Evolutionary conservation across 2,113 vertebrate genomes (phyloP).

Genomic region (Brachirus orientalis): DNA sequence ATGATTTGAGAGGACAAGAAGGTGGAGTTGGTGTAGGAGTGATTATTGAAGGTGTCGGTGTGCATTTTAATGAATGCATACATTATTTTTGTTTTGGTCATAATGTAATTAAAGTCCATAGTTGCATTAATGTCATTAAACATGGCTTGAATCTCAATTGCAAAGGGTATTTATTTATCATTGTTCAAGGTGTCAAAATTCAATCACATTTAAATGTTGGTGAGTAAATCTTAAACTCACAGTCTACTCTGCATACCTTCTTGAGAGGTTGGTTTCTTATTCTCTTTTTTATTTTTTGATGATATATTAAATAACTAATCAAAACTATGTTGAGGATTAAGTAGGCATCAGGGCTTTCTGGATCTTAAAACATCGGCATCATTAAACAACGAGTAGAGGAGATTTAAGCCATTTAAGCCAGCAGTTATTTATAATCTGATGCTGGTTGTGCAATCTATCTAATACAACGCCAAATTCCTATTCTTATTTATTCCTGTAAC

Average conservation of each 20-base stretch:
- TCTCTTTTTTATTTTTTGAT: too few relatives aligned
- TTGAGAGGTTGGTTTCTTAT: too few relatives aligned
- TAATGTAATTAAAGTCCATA: background rate
- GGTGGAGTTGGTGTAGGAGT: slow-evolving; percentile 4
- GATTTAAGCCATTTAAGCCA: background rate
- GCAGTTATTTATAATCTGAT: background rate
- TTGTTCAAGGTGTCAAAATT: background rate
- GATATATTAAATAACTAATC: too few relatives aligned
- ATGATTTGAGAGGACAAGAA: slow-evolving; percentile 17
- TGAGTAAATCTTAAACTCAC: background rate
- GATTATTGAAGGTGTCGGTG: slow-evolving; percentile 1
- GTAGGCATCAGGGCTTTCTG: too few relatives aligned
- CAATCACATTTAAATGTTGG: background rate
- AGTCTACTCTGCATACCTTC: background rate
- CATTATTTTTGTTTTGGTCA: slow-evolving; percentile 2
- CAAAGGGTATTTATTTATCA: background rate
- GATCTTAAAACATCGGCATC: background rate
- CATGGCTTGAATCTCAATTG: background rate
- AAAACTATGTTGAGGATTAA: too few relatives aligned
- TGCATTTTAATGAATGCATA: slow-evolving; percentile 37
- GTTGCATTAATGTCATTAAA: background rate
- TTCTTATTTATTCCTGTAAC: too few relatives aligned
- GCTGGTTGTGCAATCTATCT: too few relatives aligned
- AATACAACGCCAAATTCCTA: too few relatives aligned
- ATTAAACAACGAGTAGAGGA: background rate